phyloP scores from a whole-genome alignment of 2,888 invertebrate genomes.

The Adela reaumurella region DNA sequence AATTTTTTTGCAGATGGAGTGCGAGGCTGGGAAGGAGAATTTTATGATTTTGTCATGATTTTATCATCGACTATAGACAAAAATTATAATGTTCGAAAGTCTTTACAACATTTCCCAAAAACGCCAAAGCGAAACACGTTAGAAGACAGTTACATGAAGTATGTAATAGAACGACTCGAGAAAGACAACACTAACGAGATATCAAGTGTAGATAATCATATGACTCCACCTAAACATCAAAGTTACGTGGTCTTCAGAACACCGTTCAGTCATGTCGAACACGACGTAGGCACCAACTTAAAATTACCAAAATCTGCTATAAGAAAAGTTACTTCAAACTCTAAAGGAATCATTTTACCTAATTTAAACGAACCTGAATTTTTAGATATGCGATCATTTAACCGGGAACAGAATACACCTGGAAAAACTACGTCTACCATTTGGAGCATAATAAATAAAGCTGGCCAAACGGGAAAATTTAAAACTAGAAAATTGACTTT shows the following conservation, averaged over 20 bases:
- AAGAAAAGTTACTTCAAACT: constrained; percentile 12
- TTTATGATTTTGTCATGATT: constrained; percentile 64
- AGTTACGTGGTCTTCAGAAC: constrained; percentile 22
- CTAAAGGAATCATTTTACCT: constrained; percentile 10
- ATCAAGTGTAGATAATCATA: too few species aligned
- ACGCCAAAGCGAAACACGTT: constrained; percentile 27
- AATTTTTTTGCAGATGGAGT: too few species aligned
- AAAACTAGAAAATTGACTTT: constrained; percentile 9
- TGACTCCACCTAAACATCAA: constrained; percentile 20
- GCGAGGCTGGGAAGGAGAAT: constrained; percentile 67
- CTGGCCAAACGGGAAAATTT: constrained; percentile 17
- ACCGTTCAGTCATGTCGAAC: constrained; percentile 22
- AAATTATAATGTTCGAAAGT: too few species aligned
- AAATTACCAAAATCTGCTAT: not conserved
- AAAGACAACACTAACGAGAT: constrained; percentile 17
- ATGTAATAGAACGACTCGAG: constrained; percentile 29
- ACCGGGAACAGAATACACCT: constrained; percentile 10
- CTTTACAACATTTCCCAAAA: not conserved
- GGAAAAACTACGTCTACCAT: constrained; percentile 13
- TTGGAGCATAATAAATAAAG: constrained; percentile 23
- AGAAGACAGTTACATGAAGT: constrained; percentile 19
- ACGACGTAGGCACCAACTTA: constrained; percentile 18
- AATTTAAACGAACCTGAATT: constrained; percentile 19
- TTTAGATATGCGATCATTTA: constrained; percentile 13
- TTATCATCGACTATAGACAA: constrained; percentile 57